Evolutionary conservation across 2,797 vertebrate genomes (phyloP).

Genomic region (Morus bassanus): DNA sequence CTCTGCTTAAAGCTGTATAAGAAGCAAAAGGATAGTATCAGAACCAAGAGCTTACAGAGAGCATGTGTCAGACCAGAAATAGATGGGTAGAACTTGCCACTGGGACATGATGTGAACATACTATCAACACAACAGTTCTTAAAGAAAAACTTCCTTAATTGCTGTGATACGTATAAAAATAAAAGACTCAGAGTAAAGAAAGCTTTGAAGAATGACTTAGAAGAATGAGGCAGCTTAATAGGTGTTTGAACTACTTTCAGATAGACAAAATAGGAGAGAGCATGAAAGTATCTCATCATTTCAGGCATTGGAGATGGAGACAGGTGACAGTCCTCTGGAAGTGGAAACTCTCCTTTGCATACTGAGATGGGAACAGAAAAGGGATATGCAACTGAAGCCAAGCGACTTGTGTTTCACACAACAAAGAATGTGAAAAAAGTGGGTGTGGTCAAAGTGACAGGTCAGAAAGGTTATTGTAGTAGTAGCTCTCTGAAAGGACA

Average conservation of each 20-base stretch:
- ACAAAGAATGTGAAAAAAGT: background rate
- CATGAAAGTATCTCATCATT: background rate
- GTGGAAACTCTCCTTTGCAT: background rate
- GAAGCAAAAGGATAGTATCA: background rate
- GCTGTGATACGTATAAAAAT: background rate
- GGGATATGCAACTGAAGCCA: background rate
- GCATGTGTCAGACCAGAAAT: background rate
- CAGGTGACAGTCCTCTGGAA: background rate
- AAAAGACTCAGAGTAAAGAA: background rate
- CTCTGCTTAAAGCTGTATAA: background rate
- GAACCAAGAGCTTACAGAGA: background rate
- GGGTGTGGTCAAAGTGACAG: background rate
- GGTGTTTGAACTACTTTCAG: background rate
- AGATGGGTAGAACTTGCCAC: background rate
- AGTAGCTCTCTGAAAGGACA: background rate
- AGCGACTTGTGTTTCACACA: background rate
- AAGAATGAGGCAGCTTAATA: background rate
- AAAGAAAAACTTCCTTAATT: background rate
- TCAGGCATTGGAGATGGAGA: background rate
- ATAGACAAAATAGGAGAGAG: background rate
- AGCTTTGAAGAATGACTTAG: background rate
- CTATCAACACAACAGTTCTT: background rate
- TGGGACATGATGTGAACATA: background rate
- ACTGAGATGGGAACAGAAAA: background rate
- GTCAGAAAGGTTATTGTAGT: background rate